Conservation (phyloP, 2,888 invertebrate species). For the Ecdyonurus torrentis region DNA sequence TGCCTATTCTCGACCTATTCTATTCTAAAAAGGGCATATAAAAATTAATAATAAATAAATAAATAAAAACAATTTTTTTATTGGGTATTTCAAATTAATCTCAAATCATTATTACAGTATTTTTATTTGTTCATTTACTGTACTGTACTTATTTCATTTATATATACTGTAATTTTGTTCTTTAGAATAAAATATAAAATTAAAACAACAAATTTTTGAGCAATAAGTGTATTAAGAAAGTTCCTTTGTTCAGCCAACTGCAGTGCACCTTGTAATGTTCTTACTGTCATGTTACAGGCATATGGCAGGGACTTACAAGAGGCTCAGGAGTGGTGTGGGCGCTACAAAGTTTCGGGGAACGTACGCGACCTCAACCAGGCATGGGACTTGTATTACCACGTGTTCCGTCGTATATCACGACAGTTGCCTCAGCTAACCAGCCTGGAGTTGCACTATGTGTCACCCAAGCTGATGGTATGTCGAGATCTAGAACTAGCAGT, state of each 20-base stretch:
- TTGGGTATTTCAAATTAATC: too few relatives aligned
- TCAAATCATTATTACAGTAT: too few relatives aligned
- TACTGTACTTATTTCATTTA: too few relatives aligned
- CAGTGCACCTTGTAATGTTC: background rate
- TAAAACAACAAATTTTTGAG: too few relatives aligned
- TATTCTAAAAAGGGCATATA: too few relatives aligned
- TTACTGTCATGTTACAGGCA: conserved; percentile 34
- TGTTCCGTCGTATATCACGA: conserved; percentile 88
- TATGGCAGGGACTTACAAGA: conserved; percentile 89
- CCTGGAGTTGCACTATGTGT: conserved; percentile 87
- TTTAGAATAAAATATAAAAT: too few relatives aligned
- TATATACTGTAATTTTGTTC: background rate
- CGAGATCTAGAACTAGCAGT: conserved; percentile 91
- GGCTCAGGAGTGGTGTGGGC: conserved; percentile 89
- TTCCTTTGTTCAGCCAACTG: background rate
- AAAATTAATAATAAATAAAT: too few relatives aligned
- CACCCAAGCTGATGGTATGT: conserved; percentile 76
- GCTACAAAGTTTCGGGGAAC: conserved; percentile 59
- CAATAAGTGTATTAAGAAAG: background rate
- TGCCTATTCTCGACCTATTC: too few relatives aligned
- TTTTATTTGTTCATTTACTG: too few relatives aligned
- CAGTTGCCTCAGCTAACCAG: conserved; percentile 86
- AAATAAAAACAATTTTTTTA: too few relatives aligned
- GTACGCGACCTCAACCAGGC: conserved; percentile 91
- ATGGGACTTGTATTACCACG: conserved; percentile 98